A percentile compares a stretch with the other conserved stretches of the same genome.
Conservation (phyloP, 2,888 invertebrate genomes). For the Mayetiola destructor region DNA sequence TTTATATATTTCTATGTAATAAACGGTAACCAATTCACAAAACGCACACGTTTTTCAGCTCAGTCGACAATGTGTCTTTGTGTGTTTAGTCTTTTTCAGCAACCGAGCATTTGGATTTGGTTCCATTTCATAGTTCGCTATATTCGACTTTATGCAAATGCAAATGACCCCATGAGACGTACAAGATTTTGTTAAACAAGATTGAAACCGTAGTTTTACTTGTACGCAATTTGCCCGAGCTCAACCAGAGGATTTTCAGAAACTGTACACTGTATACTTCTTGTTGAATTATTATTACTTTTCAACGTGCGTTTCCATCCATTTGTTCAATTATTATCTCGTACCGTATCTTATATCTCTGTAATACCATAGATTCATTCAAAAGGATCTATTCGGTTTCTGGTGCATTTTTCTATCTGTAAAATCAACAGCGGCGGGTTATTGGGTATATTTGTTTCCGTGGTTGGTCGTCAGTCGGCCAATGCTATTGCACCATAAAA, state of each 20-base stretch:
- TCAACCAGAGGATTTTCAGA: no score
- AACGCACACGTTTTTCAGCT: no score
- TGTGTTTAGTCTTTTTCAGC: background rate
- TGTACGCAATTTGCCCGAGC: background rate
- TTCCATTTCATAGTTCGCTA: background rate
- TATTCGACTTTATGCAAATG: slow-evolving; percentile 10
- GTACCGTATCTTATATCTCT: no score
- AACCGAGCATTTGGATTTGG: background rate
- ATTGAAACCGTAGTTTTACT: background rate
- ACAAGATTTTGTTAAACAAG: slow-evolving; percentile 3
- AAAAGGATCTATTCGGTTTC: no score
- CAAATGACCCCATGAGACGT: slow-evolving; percentile 12
- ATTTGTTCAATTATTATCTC: no score
- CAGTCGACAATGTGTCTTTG: no score
- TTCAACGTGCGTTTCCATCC: background rate
- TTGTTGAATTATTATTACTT: background rate
- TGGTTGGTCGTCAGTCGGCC: background rate
- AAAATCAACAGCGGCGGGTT: no score
- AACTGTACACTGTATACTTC: background rate
- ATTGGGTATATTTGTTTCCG: no score
- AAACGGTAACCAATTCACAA: no score
- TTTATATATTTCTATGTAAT: no score
- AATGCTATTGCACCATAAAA: slow-evolving; percentile 6
- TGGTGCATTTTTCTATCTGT: background rate
- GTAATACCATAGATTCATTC: no score